Percentiles rank a stretch among this genome's conserved stretches.
These are phyloP conservation scores for Rhagonycha fulva DNA, from an alignment of 2,888 invertebrate species.

Conservation along the genomic window DNA sequence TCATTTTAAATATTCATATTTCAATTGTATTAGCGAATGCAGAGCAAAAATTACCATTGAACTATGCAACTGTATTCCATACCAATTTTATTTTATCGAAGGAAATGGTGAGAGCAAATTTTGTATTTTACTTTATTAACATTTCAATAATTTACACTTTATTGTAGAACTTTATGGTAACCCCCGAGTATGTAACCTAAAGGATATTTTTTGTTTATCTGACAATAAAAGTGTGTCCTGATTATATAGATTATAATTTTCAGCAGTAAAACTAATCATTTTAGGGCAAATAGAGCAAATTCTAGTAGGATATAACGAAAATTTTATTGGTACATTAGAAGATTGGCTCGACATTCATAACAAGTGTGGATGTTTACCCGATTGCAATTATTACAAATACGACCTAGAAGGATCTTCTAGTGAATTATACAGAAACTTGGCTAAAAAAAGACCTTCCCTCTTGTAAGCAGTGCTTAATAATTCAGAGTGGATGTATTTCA, in stretches of 20 bases:
- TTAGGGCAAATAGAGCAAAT: neutral
- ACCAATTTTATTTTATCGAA: conserved; percentile 56
- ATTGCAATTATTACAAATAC: conserved; percentile 67
- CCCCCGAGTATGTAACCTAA: conserved; percentile 12
- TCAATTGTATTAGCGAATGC: conserved; percentile 68
- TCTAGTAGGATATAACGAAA: neutral
- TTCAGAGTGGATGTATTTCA: neutral
- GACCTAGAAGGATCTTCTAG: conserved; percentile 68
- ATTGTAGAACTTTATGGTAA: neutral
- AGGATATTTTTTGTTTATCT: conserved; percentile 40
- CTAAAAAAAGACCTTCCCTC: conserved; percentile 55
- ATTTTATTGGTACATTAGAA: neutral
- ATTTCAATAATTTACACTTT: neutral
- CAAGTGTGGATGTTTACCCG: conserved; percentile 65
- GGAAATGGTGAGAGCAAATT: conserved; percentile 46
- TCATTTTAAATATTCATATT: conserved; percentile 61
- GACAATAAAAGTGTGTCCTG: conserved; percentile 47
- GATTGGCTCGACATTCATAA: conserved; percentile 45
- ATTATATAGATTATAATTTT: neutral
- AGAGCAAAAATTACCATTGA: conserved; percentile 56
- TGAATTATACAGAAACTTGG: conserved; percentile 55
- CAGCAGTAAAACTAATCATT: neutral
- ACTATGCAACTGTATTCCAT: conserved; percentile 66
- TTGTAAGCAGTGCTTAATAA: conserved; percentile 54
- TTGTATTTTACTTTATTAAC: neutral